phyloP scores from a whole-genome alignment of 2,113 vertebrate genomes.

The Tetrao urogallus region DNA sequence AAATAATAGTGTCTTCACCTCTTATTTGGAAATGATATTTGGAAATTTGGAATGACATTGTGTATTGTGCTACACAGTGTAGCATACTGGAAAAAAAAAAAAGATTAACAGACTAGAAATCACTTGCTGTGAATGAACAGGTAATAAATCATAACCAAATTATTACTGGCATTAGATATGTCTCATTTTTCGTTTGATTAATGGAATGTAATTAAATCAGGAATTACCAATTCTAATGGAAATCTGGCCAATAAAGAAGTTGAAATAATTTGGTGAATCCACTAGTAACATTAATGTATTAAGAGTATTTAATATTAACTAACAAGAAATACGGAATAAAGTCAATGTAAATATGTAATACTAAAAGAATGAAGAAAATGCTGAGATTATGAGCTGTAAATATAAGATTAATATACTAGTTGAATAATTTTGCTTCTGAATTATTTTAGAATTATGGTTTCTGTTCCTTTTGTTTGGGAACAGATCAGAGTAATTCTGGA shows the following conservation, averaged over 20 bases:
- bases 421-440: background rate
- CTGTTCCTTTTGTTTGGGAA: background rate
- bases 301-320: background rate
- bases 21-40: background rate
- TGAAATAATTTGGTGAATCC: background rate
- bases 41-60: background rate
- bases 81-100: background rate
- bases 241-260: background rate
- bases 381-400: background rate
- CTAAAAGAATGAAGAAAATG: background rate
- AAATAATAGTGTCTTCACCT: background rate
- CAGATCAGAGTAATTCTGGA: background rate
- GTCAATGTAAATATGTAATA: background rate
- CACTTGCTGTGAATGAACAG: background rate
- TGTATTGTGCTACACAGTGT: background rate
- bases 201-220: background rate
- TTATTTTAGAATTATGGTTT: background rate
- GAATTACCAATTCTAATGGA: background rate
- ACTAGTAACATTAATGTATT: background rate
- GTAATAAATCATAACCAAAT: constrained; percentile 6
- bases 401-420: background rate
- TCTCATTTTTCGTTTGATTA: background rate
- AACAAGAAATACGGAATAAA: background rate
- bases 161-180: background rate
- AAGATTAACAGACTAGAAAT: background rate